Conservation (phyloP, 1,140 invertebrate species). For the Drosophila subobscura region DNA sequence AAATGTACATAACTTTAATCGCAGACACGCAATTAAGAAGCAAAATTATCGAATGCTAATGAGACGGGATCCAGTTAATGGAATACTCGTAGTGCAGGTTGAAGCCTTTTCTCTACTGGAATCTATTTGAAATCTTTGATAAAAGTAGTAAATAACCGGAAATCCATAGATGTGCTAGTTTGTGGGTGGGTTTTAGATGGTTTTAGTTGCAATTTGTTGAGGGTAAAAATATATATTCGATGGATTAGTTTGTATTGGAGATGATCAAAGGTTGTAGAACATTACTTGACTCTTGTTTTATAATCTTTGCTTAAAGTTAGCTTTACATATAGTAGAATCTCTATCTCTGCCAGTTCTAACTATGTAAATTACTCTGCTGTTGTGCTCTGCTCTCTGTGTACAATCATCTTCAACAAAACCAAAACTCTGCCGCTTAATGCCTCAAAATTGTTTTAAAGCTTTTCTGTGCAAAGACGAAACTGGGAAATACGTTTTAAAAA, state of each 20-base stretch:
- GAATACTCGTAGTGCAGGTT: conserved; percentile 40
- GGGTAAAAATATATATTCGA: too few relatives aligned
- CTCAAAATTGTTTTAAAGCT: conserved; percentile 82
- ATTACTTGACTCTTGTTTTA: too few relatives aligned
- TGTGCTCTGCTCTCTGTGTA: background rate
- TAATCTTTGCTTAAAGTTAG: background rate
- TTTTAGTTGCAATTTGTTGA: too few relatives aligned
- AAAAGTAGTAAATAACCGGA: too few relatives aligned
- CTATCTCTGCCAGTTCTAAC: conserved; percentile 26
- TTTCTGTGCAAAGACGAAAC: conserved; percentile 27
- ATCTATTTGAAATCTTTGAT: too few relatives aligned
- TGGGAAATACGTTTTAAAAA: conserved; percentile 21
- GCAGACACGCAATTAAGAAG: conserved; percentile 25
- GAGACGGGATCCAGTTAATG: conserved; percentile 50
- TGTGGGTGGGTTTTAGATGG: too few relatives aligned
- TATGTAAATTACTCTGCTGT: conserved; percentile 21
- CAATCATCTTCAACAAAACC: conserved; percentile 16
- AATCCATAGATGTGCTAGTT: too few relatives aligned
- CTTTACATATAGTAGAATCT: background rate
- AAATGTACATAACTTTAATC: conserved; percentile 50
- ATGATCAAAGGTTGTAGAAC: too few relatives aligned
- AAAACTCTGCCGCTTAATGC: conserved; percentile 25
- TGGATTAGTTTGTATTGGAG: too few relatives aligned
- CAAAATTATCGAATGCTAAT: conserved; percentile 74
- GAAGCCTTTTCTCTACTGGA: conserved; percentile 13